Evolutionary conservation across 2,113 vertebrate species (phyloP).

Genomic region (Phrynosoma blainvillii): DNA sequence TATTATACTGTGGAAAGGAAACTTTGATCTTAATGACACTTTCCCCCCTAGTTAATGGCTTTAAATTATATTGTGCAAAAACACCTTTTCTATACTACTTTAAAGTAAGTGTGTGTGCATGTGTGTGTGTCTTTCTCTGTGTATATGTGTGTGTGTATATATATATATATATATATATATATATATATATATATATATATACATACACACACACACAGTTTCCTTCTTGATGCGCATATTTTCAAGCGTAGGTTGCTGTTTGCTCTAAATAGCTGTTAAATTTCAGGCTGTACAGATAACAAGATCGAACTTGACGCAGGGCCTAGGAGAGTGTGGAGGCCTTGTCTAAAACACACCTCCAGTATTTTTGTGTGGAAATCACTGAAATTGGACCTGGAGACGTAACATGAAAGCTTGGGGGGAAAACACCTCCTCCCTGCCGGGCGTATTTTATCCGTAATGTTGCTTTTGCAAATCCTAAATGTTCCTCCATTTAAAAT

Average conservation of each 20-base stretch:
- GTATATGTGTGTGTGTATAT: no score
- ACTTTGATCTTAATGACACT: background rate
- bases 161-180: no score
- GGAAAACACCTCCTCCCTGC: conserved; percentile 53
- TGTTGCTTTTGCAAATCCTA: conserved; percentile 80
- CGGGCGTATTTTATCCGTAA: conserved; percentile 71
- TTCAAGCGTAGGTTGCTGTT: background rate
- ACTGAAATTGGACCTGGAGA: conserved; percentile 61
- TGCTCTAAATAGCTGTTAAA: background rate
- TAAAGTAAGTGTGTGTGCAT: background rate
- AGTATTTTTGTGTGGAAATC: conserved; percentile 33
- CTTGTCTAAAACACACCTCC: conserved; percentile 17
- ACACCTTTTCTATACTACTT: background rate
- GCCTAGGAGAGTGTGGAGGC: conserved; percentile 60
- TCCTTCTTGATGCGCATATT: background rate
- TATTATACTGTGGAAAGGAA: conserved; percentile 26
- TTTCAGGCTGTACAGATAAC: conserved; percentile 3
- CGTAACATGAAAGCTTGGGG: conserved; percentile 61
- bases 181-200: accelerated
- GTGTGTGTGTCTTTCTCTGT: background rate
- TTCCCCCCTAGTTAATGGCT: background rate
- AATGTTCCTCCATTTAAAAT: conserved; percentile 82
- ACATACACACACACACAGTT: accelerated
- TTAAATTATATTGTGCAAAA: background rate
- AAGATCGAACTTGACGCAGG: accelerated